phyloP scores from a whole-genome alignment of 1,140 invertebrate genomes.

The Diuraphis noxia region DNA sequence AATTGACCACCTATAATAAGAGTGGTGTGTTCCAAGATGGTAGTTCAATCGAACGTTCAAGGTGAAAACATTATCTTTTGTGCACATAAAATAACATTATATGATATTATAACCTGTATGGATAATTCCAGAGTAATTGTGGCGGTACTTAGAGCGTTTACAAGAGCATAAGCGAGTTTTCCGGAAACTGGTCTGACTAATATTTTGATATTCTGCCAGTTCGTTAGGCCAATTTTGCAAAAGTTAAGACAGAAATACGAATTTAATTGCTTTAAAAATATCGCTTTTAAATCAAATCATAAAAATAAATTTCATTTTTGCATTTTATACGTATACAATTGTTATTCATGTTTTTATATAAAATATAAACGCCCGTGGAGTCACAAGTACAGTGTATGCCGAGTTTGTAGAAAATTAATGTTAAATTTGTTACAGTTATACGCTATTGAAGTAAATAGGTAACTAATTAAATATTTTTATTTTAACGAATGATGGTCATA shows the following conservation, averaged over 20 bases:
- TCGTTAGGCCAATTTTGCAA: not conserved
- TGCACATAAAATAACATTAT: not conserved
- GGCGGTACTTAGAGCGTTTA: not conserved
- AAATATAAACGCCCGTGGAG: too few relatives aligned
- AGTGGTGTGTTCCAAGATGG: not conserved
- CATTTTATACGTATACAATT: not conserved
- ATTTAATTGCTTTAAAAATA: not conserved
- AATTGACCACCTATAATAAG: not conserved
- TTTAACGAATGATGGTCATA: not conserved
- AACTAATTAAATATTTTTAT: not conserved
- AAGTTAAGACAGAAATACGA: not conserved
- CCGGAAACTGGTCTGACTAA: not conserved
- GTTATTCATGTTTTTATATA: not conserved
- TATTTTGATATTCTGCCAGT: constrained; percentile 3
- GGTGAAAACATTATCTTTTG: not conserved
- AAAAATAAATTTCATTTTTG: not conserved
- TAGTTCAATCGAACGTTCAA: not conserved
- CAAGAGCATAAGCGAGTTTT: not conserved
- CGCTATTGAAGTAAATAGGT: not conserved
- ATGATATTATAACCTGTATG: not conserved
- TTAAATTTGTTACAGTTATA: not conserved
- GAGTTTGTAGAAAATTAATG: not conserved
- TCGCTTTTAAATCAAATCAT: not conserved
- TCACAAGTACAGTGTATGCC: too few relatives aligned
- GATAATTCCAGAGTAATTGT: not conserved